Evolutionary conservation across 2,797 vertebrate genomes (phyloP), one percentile per base, ranked within the genome.

Genomic region (Diceros bicornis): DNA sequence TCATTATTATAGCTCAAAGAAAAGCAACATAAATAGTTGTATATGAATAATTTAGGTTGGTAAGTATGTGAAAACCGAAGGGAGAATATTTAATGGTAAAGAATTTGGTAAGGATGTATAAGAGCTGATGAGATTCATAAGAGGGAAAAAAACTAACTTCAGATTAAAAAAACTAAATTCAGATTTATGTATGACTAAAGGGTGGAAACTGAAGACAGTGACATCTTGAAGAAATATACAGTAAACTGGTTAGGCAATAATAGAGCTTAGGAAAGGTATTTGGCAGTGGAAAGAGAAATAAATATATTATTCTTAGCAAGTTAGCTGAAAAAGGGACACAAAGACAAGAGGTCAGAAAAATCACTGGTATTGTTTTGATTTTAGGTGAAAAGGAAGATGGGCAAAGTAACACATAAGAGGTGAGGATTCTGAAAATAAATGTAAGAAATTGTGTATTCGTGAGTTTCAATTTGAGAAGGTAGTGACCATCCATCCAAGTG

Each of bases 221-320:
- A 95, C 86, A 29, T 85, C 69, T 71, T 81, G 20, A 97, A 81
- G 78, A 96, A 95, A 90, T 71, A 72, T 64, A 95, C 32, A 81
- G 66, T 78, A 94, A 96, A 82, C 27, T 16, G 20, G 64, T 25
- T 88, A 74, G 50, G 59, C 5, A 68, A 79, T 44, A 89, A 85
- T 7, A 88, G 25, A 88, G 11, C 23, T 85, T 94, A 94, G 64
- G 61, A 85, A 91, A 96, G 47, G 32, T 29, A 86, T 92, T 62
- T 92, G 66, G 71, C 25, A 96, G 62, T 81, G 75, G 55, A 83
- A 69, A 93, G 68, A 95, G 6, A 91, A 85, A 93, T 77, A 21
- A 85, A 29, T 91, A 34, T 88, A 68, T 69, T 13, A 84, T 75
- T 78, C 47, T 91, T 88, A 89, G n/a, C 68, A 86, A 88, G 52